phyloP scores from a whole-genome alignment of 2,888 invertebrate species.

The Cactoblastis cactorum region DNA sequence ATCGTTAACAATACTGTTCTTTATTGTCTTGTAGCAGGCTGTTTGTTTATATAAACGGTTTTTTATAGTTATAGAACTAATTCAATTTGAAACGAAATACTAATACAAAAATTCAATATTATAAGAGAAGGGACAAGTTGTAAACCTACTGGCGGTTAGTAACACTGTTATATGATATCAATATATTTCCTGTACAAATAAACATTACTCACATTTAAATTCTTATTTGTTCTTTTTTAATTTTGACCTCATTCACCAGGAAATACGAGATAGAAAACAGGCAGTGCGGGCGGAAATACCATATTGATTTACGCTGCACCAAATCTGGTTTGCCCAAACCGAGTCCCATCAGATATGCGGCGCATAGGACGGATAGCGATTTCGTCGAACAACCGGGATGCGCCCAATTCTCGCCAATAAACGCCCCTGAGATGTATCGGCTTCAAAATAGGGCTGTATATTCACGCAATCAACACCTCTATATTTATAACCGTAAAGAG shows the following conservation, averaged over 20 bases:
- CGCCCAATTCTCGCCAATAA: slow-evolving; percentile 78
- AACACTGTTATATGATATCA: too few relatives aligned
- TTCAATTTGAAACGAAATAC: too few relatives aligned
- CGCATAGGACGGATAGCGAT: slow-evolving; percentile 72
- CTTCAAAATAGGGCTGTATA: slow-evolving; percentile 41
- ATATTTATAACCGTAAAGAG: slow-evolving; percentile 44
- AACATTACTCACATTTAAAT: too few relatives aligned
- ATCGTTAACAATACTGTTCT: slow-evolving; percentile 51
- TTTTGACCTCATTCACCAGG: too few relatives aligned
- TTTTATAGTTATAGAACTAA: slow-evolving; percentile 16
- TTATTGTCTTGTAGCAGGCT: slow-evolving; percentile 15
- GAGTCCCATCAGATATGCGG: slow-evolving; percentile 61
- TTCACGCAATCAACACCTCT: slow-evolving; percentile 56
- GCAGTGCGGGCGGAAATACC: slow-evolving; percentile 41
- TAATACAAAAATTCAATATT: too few relatives aligned
- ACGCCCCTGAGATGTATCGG: slow-evolving; percentile 68
- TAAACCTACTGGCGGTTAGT: too few relatives aligned
- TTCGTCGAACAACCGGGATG: slow-evolving; percentile 75
- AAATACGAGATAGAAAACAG: not conserved
- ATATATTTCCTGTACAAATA: too few relatives aligned
- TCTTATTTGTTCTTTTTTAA: too few relatives aligned
- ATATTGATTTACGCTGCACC: slow-evolving; percentile 51
- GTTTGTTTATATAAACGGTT: slow-evolving; percentile 21
- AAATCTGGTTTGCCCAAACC: slow-evolving; percentile 51
- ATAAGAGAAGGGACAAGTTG: too few relatives aligned